A percentile compares a stretch with the other conserved stretches of the same genome.
phyloP scores from a whole-genome alignment of 2,797 vertebrate species.

The Enteromius viviparus region DNA sequence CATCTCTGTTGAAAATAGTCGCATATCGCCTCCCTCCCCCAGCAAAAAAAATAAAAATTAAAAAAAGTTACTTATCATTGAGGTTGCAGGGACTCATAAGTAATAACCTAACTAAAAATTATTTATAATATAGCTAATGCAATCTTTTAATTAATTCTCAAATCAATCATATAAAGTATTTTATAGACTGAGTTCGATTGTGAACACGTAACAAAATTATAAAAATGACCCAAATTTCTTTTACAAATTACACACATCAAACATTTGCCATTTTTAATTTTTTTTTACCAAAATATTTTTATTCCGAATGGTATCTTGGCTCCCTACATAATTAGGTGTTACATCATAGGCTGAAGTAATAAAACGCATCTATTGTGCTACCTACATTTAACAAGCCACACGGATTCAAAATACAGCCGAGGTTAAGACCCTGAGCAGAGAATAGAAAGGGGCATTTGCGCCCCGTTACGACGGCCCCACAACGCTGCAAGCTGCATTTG shows the following conservation, averaged over 20 bases:
- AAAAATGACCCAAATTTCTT: not conserved
- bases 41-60: not conserved
- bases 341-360: conserved; percentile 22
- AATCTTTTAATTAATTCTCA: not conserved
- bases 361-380: conserved; percentile 25
- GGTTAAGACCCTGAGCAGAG: conserved; percentile 38
- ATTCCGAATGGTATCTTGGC: not conserved
- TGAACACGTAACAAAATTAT: not conserved
- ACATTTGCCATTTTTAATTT: not conserved
- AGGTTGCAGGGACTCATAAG: not conserved
- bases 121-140: not conserved
- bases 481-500: conserved; percentile 66
- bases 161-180: not conserved
- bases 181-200: not conserved
- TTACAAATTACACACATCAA: not conserved
- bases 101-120: not conserved
- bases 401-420: conserved; percentile 38
- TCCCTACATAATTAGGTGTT: conserved; percentile 43
- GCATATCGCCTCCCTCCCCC: conserved; percentile 26
- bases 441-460: conserved; percentile 68
- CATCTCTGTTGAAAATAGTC: conserved; percentile 72
- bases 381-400: conserved; percentile 29
- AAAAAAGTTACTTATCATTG: not conserved
- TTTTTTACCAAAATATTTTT: not conserved
- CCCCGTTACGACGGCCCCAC: conserved; percentile 72